These are phyloP conservation scores for Coptodon rendalli DNA, from an alignment of 2,113 vertebrate genomes.

Conservation along the genomic window DNA sequence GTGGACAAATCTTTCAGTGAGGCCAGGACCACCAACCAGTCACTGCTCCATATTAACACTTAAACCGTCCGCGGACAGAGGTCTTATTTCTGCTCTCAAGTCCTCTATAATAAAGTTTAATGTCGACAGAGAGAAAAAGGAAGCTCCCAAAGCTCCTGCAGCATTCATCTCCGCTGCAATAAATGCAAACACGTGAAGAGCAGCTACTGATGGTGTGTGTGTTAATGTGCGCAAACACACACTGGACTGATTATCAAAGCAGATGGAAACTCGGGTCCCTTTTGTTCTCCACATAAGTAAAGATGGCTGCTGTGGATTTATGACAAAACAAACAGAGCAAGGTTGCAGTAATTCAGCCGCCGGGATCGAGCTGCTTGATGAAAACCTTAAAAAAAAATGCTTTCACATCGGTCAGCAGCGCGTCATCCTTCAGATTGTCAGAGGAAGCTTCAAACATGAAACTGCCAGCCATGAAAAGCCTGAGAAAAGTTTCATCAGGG, in stretches of 20 bases:
- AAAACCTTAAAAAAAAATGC: background rate
- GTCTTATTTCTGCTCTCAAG: background rate
- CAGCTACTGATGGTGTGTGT: constrained; percentile 9
- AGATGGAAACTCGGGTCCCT: constrained; percentile 60
- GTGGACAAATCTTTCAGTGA: background rate
- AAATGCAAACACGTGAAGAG: constrained; percentile 39
- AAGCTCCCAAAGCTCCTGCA: background rate
- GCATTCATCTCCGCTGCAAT: background rate
- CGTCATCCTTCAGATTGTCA: background rate
- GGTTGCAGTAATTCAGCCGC: background rate
- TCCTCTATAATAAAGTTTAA: background rate
- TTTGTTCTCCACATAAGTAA: constrained; percentile 64
- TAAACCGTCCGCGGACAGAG: background rate
- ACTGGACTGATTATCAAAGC: constrained; percentile 62
- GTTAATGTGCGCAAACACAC: constrained; percentile 6
- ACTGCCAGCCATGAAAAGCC: background rate
- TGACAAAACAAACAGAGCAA: constrained; percentile 58
- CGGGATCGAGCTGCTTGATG: background rate
- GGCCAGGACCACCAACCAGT: background rate
- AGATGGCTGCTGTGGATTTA: constrained; percentile 54
- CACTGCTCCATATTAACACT: background rate
- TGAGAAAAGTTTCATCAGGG: background rate
- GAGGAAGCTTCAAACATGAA: background rate
- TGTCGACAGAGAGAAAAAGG: background rate
- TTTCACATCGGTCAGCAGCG: background rate